A percentile compares a stretch with the other conserved stretches of the same genome.
Evolutionary conservation across 2,113 vertebrate species (phyloP).

Genomic region (Bambusicola thoracicus): DNA sequence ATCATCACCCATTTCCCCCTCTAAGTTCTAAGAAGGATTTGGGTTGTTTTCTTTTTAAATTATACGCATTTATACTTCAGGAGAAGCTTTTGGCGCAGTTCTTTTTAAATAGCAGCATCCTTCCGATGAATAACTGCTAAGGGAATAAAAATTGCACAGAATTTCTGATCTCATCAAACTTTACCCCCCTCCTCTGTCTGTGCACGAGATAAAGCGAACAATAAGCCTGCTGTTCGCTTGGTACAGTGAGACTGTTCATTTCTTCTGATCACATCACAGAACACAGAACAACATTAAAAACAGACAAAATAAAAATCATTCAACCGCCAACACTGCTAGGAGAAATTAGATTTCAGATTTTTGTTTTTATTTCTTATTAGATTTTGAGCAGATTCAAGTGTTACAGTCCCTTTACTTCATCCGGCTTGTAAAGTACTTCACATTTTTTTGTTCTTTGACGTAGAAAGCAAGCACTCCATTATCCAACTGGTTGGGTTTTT

Average conservation of each 20-base stretch:
- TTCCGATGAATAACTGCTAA: not conserved
- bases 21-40: not conserved
- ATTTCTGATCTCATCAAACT: conserved; percentile 36
- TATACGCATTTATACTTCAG: not conserved
- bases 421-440: not conserved
- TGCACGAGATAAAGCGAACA: conserved; percentile 9
- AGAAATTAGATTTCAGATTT: not conserved
- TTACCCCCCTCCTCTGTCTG: not conserved
- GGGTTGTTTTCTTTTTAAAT: not conserved
- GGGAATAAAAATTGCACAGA: not conserved
- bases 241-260: conserved; percentile 5
- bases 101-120: not conserved
- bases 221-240: conserved; percentile 29
- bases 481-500: not conserved
- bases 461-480: not conserved
- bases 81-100: not conserved
- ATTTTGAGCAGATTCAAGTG: not conserved
- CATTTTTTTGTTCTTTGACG: not conserved
- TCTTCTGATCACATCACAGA: not conserved
- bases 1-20: not conserved
- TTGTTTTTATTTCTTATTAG: not conserved
- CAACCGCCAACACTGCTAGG: not conserved
- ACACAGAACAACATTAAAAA: conserved; percentile 12
- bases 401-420: not conserved
- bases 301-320: not conserved